Evolutionary conservation across 2,113 vertebrate species (phyloP).

Genomic region (Hemicordylus capensis): DNA sequence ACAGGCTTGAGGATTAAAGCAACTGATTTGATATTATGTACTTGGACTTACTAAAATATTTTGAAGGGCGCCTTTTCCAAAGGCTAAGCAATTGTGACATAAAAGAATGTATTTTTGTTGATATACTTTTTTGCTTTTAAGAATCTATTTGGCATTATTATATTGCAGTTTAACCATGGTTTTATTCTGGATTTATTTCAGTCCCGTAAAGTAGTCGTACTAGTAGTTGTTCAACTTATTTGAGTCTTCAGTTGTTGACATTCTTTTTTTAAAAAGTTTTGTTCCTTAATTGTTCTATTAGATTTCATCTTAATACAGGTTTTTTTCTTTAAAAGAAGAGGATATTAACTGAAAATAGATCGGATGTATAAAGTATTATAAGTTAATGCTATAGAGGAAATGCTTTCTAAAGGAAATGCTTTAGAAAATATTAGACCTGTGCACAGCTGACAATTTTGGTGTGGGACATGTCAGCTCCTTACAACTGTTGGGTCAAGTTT

Average conservation of each 20-base stretch:
- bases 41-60: neutral
- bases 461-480: no score
- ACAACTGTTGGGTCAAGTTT: no score
- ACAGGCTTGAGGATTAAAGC: no score
- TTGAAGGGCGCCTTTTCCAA: neutral
- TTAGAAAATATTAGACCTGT: neutral
- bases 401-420: neutral
- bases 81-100: neutral
- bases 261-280: neutral
- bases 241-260: neutral
- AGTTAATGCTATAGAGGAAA: neutral
- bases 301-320: neutral
- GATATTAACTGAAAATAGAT: neutral
- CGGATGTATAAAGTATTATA: neutral
- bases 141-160: neutral
- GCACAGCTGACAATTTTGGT: no score
- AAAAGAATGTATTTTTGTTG: neutral
- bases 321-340: neutral
- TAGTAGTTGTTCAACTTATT: neutral
- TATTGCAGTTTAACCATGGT: neutral
- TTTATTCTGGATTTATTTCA: neutral
- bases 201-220: neutral
- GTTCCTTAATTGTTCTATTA: neutral
- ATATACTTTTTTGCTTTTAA: neutral
- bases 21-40: neutral